Evolutionary conservation across 2,888 invertebrate genomes (phyloP).

Genomic region (Caenorhabditis sp.): DNA sequence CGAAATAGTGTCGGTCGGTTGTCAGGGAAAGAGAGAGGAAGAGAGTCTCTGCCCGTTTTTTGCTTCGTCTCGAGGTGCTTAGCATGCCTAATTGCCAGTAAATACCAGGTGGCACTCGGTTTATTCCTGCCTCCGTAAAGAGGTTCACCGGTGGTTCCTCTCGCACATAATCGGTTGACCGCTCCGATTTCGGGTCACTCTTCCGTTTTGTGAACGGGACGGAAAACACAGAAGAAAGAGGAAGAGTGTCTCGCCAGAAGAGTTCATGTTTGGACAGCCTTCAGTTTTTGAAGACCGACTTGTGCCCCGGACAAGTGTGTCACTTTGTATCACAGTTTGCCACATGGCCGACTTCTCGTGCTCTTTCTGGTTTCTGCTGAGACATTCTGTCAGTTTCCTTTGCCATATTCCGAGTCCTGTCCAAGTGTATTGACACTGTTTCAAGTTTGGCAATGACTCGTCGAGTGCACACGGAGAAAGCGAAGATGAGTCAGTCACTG

Average conservation of each 20-base stretch:
- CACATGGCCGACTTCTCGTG: neutral
- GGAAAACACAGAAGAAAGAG: conserved; percentile 4
- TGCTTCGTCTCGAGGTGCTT: neutral
- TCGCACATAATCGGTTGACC: conserved; percentile 34
- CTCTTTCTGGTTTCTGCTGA: neutral
- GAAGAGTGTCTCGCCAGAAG: neutral
- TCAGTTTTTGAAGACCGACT: conserved; percentile 2
- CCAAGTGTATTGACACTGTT: conserved; percentile 3
- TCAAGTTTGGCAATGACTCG: conserved; percentile 13
- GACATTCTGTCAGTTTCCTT: too few relatives aligned
- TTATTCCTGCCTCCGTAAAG: neutral
- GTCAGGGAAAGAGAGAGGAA: too few relatives aligned
- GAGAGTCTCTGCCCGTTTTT: neutral
- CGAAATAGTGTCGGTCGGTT: neutral
- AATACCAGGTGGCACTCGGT: conserved; percentile 41
- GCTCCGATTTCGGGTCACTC: conserved; percentile 30
- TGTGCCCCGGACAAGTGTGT: conserved; percentile 1
- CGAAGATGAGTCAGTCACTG: conserved; percentile 28
- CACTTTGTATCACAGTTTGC: neutral
- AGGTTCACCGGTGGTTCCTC: neutral
- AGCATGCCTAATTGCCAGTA: conserved; percentile 19
- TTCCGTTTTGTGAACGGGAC: conserved; percentile 32
- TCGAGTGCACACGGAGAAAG: conserved; percentile 40
- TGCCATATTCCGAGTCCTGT: neutral
- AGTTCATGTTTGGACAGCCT: conserved; percentile 39